phyloP scores from a whole-genome alignment of 2,797 vertebrate species.

The Nothura maculosa region DNA sequence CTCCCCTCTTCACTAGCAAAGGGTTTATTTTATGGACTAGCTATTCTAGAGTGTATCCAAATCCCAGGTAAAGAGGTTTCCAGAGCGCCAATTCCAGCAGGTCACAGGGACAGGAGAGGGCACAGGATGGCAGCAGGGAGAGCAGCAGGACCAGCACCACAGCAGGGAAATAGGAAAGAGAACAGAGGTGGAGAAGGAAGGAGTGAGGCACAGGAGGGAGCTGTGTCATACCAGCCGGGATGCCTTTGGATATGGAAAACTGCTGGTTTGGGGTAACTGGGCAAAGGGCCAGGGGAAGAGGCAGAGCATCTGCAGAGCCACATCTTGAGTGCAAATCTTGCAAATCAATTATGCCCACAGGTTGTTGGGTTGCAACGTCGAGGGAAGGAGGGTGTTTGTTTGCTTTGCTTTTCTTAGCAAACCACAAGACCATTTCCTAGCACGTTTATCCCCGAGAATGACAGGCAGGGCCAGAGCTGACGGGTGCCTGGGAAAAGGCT shows the following conservation, averaged over 20 bases:
- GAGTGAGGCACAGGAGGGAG: background rate
- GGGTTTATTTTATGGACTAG: background rate
- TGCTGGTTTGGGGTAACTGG: background rate
- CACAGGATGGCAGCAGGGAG: background rate
- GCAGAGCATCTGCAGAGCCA: constrained; percentile 28
- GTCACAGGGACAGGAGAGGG: background rate
- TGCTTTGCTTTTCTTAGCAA: constrained; percentile 73
- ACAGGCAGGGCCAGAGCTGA: constrained; percentile 56
- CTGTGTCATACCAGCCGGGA: background rate
- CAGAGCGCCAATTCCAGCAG: background rate
- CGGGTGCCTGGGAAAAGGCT: constrained; percentile 30
- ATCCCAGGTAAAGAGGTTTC: background rate
- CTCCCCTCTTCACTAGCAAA: background rate
- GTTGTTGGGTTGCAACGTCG: constrained; percentile 55
- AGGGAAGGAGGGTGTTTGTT: constrained; percentile 24
- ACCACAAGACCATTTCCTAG: constrained; percentile 65
- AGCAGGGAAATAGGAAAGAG: background rate
- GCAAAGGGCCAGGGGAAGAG: background rate
- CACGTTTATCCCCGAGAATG: constrained; percentile 49
- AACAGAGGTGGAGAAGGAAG: background rate
- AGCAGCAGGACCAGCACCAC: background rate
- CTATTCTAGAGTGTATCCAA: background rate
- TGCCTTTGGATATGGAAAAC: background rate
- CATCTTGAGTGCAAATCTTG: constrained; percentile 41
- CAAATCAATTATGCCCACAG: constrained; percentile 61